Evolutionary conservation across 2,113 vertebrate species (phyloP).

Genomic region (Peromyscus polionotus): DNA sequence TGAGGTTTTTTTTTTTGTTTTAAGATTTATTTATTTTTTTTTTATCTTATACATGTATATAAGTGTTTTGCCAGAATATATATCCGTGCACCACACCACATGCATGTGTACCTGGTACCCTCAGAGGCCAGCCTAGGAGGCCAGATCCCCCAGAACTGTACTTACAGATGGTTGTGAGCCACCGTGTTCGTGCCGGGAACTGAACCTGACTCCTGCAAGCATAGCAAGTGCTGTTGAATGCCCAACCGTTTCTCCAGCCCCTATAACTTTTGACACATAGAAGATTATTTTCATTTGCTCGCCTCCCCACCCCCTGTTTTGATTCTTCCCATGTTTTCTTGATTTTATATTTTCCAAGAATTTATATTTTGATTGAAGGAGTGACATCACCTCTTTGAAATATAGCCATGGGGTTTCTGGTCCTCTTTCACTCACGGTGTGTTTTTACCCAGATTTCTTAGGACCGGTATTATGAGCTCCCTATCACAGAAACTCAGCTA

Average conservation of each 20-base stretch:
- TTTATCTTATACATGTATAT: background rate
- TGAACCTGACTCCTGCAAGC: background rate
- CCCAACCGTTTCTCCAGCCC: background rate
- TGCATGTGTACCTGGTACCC: background rate
- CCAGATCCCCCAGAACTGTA: background rate
- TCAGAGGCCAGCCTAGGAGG: background rate
- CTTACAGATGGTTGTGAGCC: background rate
- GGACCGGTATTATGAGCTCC: background rate
- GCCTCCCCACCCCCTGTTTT: background rate
- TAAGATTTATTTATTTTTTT: background rate
- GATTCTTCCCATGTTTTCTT: constrained; percentile 4
- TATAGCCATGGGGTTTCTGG: background rate
- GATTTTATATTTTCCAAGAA: background rate
- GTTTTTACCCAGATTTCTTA: constrained; percentile 9
- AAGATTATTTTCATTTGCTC: constrained; percentile 32
- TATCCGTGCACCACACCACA: background rate
- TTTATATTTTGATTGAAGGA: constrained; percentile 33
- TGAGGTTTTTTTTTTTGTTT: background rate
- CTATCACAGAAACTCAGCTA: background rate
- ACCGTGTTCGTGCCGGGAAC: background rate
- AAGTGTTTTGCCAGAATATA: background rate
- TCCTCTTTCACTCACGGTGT: background rate
- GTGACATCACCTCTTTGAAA: constrained; percentile 3
- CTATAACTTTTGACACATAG: background rate
- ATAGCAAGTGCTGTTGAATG: background rate